Evolutionary conservation across 2,797 vertebrate species (phyloP).

Genomic region (Alcedo quadribrachys): DNA sequence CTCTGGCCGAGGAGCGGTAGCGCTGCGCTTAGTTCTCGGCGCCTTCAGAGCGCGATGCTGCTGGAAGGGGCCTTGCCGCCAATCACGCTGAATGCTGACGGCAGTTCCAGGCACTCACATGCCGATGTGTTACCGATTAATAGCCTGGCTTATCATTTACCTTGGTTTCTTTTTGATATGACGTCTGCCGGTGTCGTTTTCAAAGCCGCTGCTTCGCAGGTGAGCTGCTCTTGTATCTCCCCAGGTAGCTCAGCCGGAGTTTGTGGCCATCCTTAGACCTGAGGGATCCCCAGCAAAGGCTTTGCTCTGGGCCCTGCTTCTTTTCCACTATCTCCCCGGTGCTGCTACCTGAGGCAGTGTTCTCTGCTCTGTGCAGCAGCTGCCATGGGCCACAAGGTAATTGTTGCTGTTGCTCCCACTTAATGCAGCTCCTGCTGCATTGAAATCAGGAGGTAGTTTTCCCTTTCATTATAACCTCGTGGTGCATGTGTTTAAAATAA

Average conservation of each 20-base stretch:
- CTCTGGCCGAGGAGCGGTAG: not conserved
- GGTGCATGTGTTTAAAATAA: not conserved
- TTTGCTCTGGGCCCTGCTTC: not conserved
- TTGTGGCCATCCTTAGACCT: not conserved
- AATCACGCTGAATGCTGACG: not conserved
- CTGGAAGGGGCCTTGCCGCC: not conserved
- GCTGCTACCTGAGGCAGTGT: not conserved
- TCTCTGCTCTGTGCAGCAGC: conserved; percentile 5
- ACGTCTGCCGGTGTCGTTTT: not conserved
- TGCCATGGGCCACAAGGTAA: not conserved
- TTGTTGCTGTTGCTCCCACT: not conserved
- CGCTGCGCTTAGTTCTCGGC: not conserved
- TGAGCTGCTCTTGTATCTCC: not conserved
- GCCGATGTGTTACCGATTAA: not conserved
- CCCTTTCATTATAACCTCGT: not conserved
- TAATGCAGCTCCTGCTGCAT: not conserved
- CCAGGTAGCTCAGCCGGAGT: not conserved
- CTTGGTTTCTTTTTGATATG: not conserved
- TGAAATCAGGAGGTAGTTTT: not conserved
- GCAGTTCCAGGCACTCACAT: fast-evolving
- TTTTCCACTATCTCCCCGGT: not conserved
- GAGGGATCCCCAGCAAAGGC: not conserved
- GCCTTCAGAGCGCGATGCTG: not conserved
- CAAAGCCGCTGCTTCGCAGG: not conserved
- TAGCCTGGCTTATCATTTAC: not conserved